Conservation (phyloP, 2,113 vertebrate genomes). For the Sebastes schlegelii region DNA sequence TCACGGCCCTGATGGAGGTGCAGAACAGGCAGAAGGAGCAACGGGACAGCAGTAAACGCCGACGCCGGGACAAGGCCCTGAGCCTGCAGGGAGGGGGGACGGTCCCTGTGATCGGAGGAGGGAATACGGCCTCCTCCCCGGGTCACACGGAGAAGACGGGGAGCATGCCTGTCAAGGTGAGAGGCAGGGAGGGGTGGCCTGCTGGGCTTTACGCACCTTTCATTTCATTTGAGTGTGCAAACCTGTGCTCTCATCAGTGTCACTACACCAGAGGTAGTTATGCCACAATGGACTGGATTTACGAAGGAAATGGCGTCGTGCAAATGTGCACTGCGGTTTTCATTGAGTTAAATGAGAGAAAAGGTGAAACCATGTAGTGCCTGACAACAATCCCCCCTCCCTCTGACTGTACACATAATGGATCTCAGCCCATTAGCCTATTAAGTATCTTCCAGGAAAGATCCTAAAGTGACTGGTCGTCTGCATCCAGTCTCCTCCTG, state of each 20-base stretch:
- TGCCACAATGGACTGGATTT: background rate
- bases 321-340: background rate
- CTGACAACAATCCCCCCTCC: background rate
- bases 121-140: conserved; percentile 38
- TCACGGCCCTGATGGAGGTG: conserved; percentile 92
- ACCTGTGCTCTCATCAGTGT: background rate
- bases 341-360: background rate
- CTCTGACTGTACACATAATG: conserved; percentile 68
- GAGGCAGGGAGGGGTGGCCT: background rate
- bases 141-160: conserved; percentile 83
- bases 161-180: conserved; percentile 92
- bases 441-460: conserved; percentile 78
- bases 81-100: conserved; percentile 84
- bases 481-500: conserved; percentile 29
- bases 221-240: background rate
- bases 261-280: background rate
- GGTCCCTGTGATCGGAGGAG: conserved; percentile 24
- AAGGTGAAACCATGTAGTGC: conserved; percentile 11
- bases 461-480: conserved; percentile 46
- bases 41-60: conserved; percentile 89
- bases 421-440: conserved; percentile 75
- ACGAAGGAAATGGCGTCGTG: background rate
- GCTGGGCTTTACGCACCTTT: background rate
- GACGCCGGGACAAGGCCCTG: conserved; percentile 90
- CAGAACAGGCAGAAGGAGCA: conserved; percentile 96